Conservation (phyloP, 2,797 vertebrate genomes). For the Spheniscus humboldti region DNA sequence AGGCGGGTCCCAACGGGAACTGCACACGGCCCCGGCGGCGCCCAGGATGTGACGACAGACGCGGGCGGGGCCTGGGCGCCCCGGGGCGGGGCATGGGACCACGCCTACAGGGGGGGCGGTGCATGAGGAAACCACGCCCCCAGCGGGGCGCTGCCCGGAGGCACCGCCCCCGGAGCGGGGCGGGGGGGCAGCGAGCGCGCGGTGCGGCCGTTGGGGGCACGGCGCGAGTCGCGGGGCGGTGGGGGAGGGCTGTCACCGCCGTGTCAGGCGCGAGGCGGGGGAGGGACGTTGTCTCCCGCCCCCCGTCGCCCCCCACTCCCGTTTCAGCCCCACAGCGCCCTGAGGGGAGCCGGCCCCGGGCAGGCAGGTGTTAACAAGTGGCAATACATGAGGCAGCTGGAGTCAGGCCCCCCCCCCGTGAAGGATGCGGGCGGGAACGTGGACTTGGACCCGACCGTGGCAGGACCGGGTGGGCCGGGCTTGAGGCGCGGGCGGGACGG, state of each 20-base stretch:
- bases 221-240: too few relatives aligned
- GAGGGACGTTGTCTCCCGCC: too few relatives aligned
- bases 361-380: not conserved
- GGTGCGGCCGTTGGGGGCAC: not conserved
- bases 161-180: not conserved
- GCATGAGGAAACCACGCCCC: too few relatives aligned
- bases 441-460: not conserved
- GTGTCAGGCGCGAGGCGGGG: not conserved
- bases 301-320: not conserved
- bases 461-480: not conserved
- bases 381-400: not conserved
- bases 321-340: not conserved
- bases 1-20: fast-evolving
- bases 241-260: not conserved
- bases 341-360: not conserved
- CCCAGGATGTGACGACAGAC: not conserved
- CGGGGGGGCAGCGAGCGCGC: not conserved
- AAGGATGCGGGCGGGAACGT: not conserved
- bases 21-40: not conserved
- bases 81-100: not conserved
- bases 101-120: not conserved
- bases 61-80: not conserved
- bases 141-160: too few relatives aligned
- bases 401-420: not conserved
- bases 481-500: not conserved